A percentile compares a stretch with the other conserved stretches of the same genome.
Conservation (phyloP, 2,888 invertebrate genomes). For the Lysandra bellargus region DNA sequence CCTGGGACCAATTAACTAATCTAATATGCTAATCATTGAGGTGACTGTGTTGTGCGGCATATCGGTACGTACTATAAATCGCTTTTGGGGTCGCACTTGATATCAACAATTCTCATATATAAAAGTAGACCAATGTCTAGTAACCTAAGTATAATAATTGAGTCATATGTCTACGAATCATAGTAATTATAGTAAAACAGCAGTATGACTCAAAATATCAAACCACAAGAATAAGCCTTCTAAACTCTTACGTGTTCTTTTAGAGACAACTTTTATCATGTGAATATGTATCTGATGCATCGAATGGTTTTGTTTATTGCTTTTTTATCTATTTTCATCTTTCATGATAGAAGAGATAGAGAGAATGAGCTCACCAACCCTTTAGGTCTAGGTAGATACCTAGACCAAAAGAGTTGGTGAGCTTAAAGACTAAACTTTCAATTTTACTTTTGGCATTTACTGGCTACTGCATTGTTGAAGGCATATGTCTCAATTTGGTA, state of each 20-base stretch:
- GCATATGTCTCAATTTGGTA: neutral
- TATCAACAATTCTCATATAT: neutral
- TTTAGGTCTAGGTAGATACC: too few relatives aligned
- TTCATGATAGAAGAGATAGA: too few relatives aligned
- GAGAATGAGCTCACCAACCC: too few relatives aligned
- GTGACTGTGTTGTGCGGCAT: neutral
- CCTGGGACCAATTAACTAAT: slow-evolving; percentile 2
- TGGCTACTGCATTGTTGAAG: neutral
- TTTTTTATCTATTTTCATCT: neutral
- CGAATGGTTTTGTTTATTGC: neutral
- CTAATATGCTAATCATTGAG: slow-evolving; percentile 1
- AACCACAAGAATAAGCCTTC: neutral
- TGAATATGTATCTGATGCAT: neutral
- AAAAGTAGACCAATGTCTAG: slow-evolving; percentile 6
- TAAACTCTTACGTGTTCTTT: neutral
- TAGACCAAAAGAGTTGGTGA: neutral
- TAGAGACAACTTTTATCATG: neutral
- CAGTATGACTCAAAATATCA: neutral
- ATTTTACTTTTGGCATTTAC: neutral
- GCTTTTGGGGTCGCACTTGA: neutral
- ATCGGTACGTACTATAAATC: neutral
- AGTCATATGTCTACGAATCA: neutral
- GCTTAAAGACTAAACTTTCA: neutral
- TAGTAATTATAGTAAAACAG: neutral
- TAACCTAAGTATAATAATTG: neutral